Evolutionary conservation across 2,113 vertebrate genomes (phyloP), one percentile per base, ranked within the genome.

Genomic region (Probosciger aterrimus): DNA sequence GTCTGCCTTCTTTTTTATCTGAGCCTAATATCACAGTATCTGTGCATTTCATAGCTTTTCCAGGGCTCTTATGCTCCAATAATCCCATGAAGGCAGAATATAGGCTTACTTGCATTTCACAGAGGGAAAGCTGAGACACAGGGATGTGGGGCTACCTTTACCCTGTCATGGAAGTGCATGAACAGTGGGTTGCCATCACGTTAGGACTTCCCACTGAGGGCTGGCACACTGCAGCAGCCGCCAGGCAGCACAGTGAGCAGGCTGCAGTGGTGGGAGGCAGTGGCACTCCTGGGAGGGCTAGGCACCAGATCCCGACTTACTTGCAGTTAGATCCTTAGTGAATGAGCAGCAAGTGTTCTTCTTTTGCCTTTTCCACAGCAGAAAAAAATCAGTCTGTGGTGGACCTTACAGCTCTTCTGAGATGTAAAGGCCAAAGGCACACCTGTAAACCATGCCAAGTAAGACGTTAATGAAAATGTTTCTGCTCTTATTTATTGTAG

Each of bases 201-300:
- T 52, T 27, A 33, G 52, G n/a, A 28, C 31, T 90, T 76, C 20
- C 16, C 30, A 2, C 1, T 17, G 46, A 17, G 43, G 52, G 18
- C 35, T 73, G 67, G 27, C 4, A 1, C 0, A 0, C 47, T 68
- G 37, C 44, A 64, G 52, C 27, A 14, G 37, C 20, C 35, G 31
- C 47, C 55, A 28, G 81, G 67, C 35, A 75, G 73, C 49, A 35
- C 37, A 35, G 25, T 23, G 33, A 52, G 84, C 1, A 0, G 55
- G 24, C 9, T 88, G 67, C 28, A 22, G 62, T 14, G 37, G 31
- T 52, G 24, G 10, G 31, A 41, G 37, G 7, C 2, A 7, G 18
- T 15, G 24, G 5, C 23, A 28, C 33, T 14, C 39, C 30, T 50
- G 52, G 24, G 14, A 50, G 7, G 8, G 14, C 39, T 20, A 28